Percentiles rank a stretch among this genome's conserved stretches.
These are phyloP conservation scores for Pelecanoides urinatrix DNA, from an alignment of 2,113 vertebrate genomes.

Conservation along the genomic window DNA sequence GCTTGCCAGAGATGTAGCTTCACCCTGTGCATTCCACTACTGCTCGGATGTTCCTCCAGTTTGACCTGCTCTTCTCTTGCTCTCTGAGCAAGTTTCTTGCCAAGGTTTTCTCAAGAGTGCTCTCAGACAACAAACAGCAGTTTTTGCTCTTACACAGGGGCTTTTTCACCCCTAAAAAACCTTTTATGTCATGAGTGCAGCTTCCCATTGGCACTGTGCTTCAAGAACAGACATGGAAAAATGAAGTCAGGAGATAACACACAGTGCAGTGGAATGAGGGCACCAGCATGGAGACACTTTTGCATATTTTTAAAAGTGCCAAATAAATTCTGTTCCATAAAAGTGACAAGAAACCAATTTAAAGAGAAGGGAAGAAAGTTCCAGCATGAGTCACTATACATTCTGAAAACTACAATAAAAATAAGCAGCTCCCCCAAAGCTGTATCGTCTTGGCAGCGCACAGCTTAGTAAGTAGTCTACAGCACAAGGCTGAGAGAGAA, in stretches of 20 bases:
- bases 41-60: background rate
- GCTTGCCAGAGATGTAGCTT: background rate
- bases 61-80: constrained; percentile 43
- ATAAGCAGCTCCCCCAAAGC: background rate
- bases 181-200: background rate
- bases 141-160: background rate
- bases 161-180: constrained; percentile 28
- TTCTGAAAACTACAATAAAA: background rate
- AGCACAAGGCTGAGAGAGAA: background rate
- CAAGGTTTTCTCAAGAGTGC: constrained; percentile 11
- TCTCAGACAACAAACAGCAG: constrained; percentile 20
- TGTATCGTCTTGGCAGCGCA: background rate
- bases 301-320: background rate
- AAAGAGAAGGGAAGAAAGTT: constrained; percentile 24
- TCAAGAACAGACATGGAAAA: background rate
- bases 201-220: background rate
- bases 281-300: constrained; percentile 26
- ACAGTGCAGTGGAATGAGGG: background rate
- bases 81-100: constrained; percentile 19
- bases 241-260: constrained; percentile 2
- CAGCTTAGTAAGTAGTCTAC: background rate
- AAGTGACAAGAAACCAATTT: constrained; percentile 58
- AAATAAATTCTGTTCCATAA: constrained; percentile 65
- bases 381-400: background rate
- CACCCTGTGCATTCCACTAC: background rate